Evolutionary conservation across 2,797 vertebrate genomes (phyloP).

Genomic region (Leptoclinus maculatus): DNA sequence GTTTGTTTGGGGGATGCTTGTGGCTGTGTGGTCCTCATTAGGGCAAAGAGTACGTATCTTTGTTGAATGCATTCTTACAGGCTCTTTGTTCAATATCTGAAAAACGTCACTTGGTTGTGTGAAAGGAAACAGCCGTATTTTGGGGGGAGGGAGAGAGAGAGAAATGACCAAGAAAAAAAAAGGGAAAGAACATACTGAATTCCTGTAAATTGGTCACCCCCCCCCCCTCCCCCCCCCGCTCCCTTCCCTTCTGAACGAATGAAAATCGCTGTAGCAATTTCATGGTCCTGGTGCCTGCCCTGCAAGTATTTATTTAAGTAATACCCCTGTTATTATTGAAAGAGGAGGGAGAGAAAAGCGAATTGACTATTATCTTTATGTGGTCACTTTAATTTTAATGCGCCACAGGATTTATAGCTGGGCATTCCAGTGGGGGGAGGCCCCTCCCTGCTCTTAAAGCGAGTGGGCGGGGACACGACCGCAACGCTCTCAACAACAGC

Average conservation of each 20-base stretch:
- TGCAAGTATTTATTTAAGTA: constrained; percentile 87
- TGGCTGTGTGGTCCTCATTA: constrained; percentile 76
- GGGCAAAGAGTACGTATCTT: constrained; percentile 15
- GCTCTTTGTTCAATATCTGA: constrained; percentile 57
- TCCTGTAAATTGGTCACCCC: constrained; percentile 79
- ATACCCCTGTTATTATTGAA: constrained; percentile 91
- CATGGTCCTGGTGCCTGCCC: constrained; percentile 85
- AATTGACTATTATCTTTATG: constrained; percentile 90
- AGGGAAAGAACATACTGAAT: constrained; percentile 70
- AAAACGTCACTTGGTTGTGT: constrained; percentile 57
- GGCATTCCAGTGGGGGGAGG: constrained; percentile 86
- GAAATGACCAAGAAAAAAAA: constrained; percentile 60
- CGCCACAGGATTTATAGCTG: constrained; percentile 89
- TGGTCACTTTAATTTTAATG: constrained; percentile 92
- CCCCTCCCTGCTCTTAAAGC: constrained; percentile 87
- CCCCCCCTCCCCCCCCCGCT: constrained; percentile 25
- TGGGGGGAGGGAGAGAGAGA: constrained; percentile 31
- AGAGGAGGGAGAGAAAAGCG: constrained; percentile 81
- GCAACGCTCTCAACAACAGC: constrained; percentile 78
- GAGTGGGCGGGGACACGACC: constrained; percentile 79
- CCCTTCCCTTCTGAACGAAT: constrained; percentile 64
- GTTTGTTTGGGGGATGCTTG: constrained; percentile 54
- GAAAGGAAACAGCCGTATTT: constrained; percentile 52
- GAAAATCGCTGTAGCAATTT: constrained; percentile 85
- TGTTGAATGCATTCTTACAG: constrained; percentile 45